Base-by-base conservation (phyloP, 2,888 invertebrate species). In the Cephus spinipes region DNA sequence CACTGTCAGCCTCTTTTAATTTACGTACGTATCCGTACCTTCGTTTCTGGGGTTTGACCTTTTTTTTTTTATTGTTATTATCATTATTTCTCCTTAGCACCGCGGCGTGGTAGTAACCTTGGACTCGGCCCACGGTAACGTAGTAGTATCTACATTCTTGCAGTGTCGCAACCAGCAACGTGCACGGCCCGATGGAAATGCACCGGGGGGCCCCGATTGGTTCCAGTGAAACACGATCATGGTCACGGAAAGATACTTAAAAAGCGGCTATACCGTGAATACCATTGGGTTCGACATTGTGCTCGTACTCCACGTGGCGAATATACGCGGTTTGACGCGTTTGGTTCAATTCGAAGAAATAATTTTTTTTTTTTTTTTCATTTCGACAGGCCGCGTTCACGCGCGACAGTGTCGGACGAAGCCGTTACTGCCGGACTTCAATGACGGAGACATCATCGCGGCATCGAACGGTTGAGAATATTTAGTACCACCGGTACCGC, bases 151-250 rank as follows among this genome's bases (percentile, higher is more conserved):
- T 69, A 32, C 40, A 40, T 69, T 74, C 34, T 35, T 33, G 69
- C 73, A 73, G 74, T 77, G 77, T 77, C 74, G 77, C 77, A 77
- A 77, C 69, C 69, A 23, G 6, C 77, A 77, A 77, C 74, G 74
- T 69, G 74, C 74, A 74, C 74, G n/a, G 12, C n/a, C 33, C 33
- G 6, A 23, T 69, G 55, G 36, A 32, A 71, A 71, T 32, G 32
- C 32, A 15, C 71, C 15, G 12, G 30, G 30, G 23, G 55, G 23
- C 9, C 9, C 23, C 9, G 55, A 55, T 23, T 55, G 23, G 55
- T 23, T 55, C 55, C 23, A 55, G 23, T 55, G 55, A 23, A 55
- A 23, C 23, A 55, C 23, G 55, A 55, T 55, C 55, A 23, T 23
- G 55, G 23, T 55, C 55, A 55, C 9, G 23, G 55, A 15, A 2